Evolutionary conservation across 92 coral and sea anemone species (phyloP), one percentile per base, ranked within the genome.

Genomic region (Micromussa lordhowensis): DNA sequence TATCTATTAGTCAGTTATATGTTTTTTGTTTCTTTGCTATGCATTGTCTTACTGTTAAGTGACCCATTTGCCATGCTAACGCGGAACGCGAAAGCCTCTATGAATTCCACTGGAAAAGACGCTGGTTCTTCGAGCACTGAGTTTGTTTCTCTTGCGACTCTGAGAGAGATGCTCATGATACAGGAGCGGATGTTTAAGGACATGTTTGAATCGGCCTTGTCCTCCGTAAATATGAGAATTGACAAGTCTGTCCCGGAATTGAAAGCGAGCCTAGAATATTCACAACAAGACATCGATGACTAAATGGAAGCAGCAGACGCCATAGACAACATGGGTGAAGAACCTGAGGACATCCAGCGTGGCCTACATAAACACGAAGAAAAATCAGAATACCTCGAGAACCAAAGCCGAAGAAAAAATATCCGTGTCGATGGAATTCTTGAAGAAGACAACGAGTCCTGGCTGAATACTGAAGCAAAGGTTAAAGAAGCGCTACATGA

Each of bases 101-200:
- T 64, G 70, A 64, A 64, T 64, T 64, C 70, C 21, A 64, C 70
- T 64, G 70, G 70, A 22, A 80, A 80, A 61, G 84, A 80, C 31
- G 26, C 72, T 28, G 73, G 58, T 61, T 35, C 28, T 29, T 15
- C 66, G 55, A 58, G 84, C 73, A 26, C 54, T 30, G 28, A 80
- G 84, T 80, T 80, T 22, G 84, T 80, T 40, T 80, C 74, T 18
- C 18, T 80, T 8, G 75, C 85, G 85, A 81, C 73, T 15, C 75
- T 81, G 49, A 59, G 49, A 9, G 85, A 81, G 49, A 81, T 81
- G 85, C 26, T 59, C 38, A 19, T 61, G 74, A 81, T 81, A 18
- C 85, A 81, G 75, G 85, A 81, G 48, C 85, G 57, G 13, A 81
- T 81, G 75, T 35, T 81, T 38, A 81, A 81, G 58, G 31, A 30